Evolutionary conservation across 2,797 vertebrate genomes (phyloP), one percentile per base, ranked within the genome.

Genomic region (Adrianichthys oophorus): DNA sequence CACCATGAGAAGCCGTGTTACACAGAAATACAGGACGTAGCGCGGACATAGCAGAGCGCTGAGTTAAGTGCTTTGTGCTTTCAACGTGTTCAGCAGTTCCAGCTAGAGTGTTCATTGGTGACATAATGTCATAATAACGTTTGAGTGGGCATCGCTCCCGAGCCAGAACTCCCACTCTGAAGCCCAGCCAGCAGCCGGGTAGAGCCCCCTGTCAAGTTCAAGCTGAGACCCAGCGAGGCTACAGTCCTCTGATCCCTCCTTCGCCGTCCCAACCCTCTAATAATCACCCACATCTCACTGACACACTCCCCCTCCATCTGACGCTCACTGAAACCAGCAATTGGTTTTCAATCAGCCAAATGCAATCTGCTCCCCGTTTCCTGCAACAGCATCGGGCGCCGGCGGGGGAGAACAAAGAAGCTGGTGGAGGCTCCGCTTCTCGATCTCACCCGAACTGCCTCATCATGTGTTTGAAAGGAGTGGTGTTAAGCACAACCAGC

Each of bases 331-430:
- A 89, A 91, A 90, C 85, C 82, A 48, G 81, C 87, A 91, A 89
- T 91, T 90, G 89, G 84, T 81, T 73, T 90, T 80, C 88, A 89
- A 90, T 83, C 76, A 89, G 84, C 79, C 86, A 87, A 82, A 90
- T 75, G 72, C 90, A 91, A 92, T 91, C 78, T 72, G 75, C 79
- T 76, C 41, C 73, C 56, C 52, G 64, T 82, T 87, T 77, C 56
- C 70, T 57, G 69, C 54, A 56, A 41, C 40, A 10, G 57, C 51
- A 37, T 59, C 19, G 18, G 60, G 68, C 45, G 50, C 41, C 51
- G 0, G n/a, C 42, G 47, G 32, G 63, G 17, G 40, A 62, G 70
- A 81, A 85, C 78, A 87, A 86, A 78, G 69, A 41, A 48, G 61
- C 54, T 23, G 52, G 61, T 51, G 1, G 55, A 79, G 56, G 68